Conservation (phyloP, 2,797 vertebrate genomes). For the Paratrypauchen microcephalus region DNA sequence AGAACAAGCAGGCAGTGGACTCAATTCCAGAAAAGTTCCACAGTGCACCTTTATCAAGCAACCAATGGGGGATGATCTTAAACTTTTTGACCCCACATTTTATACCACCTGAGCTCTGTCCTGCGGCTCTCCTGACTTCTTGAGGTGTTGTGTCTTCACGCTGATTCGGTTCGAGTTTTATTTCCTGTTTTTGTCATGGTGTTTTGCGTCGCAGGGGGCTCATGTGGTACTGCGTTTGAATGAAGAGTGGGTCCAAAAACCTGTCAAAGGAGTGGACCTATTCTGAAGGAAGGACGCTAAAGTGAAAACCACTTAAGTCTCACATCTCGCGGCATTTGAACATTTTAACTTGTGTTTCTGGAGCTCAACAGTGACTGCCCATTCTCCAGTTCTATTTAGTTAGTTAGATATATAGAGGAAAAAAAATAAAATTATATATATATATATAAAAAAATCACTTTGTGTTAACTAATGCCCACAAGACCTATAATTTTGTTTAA, state of each 20-base stretch:
- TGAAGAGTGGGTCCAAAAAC: constrained; percentile 96
- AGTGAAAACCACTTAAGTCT: constrained; percentile 51
- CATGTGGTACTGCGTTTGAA: constrained; percentile 81
- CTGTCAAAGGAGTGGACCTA: constrained; percentile 84
- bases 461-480: too few relatives aligned
- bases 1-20: neutral
- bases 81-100: constrained; percentile 32
- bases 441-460: too few relatives aligned
- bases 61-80: constrained; percentile 32
- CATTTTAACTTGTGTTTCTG: constrained; percentile 13
- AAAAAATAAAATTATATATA: too few relatives aligned
- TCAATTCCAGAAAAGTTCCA: neutral
- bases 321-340: constrained; percentile 28
- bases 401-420: too few relatives aligned
- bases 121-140: constrained; percentile 47
- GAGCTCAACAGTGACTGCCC: too few relatives aligned
- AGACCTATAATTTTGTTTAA: too few relatives aligned
- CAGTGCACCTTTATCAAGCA: constrained; percentile 5
- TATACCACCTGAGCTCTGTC: constrained; percentile 57
- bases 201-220: constrained; percentile 56
- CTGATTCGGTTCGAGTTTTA: constrained; percentile 72
- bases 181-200: neutral
- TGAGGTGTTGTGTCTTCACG: constrained; percentile 82
- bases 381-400: too few relatives aligned
- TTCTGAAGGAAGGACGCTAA: constrained; percentile 86